Evolutionary conservation across 1,140 invertebrate genomes (phyloP).

Genomic region (Metopolophium dirhodum): DNA sequence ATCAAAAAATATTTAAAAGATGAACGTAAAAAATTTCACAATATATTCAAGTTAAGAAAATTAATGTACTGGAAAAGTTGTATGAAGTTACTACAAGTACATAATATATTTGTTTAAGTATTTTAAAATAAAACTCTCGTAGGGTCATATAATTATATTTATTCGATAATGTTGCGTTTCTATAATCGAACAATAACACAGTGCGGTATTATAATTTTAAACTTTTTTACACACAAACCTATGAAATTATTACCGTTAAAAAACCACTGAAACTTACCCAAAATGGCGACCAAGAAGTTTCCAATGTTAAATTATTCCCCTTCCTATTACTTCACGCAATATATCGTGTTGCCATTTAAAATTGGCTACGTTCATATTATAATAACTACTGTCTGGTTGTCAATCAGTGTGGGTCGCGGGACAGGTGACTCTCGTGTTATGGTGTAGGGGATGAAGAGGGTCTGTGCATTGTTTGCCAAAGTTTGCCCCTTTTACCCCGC

Average conservation of each 20-base stretch:
- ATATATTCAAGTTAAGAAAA: background rate
- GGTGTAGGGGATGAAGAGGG: background rate
- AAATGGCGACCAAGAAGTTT: constrained; percentile 12
- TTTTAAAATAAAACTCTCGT: background rate
- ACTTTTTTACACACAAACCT: background rate
- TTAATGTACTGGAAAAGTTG: background rate
- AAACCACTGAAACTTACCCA: background rate
- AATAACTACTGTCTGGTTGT: constrained; percentile 43
- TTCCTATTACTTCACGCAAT: constrained; percentile 44
- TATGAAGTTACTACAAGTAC: background rate
- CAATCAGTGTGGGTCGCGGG: constrained; percentile 35
- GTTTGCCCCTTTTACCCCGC: constrained; percentile 14
- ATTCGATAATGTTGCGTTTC: background rate
- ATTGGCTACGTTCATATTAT: constrained; percentile 22
- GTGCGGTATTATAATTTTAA: background rate
- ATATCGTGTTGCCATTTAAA: constrained; percentile 52
- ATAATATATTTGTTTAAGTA: background rate
- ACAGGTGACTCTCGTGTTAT: constrained; percentile 35
- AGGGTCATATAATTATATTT: background rate
- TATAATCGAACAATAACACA: background rate
- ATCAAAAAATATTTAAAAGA: background rate
- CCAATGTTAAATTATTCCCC: background rate
- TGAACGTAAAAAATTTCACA: background rate
- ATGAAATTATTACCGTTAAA: background rate
- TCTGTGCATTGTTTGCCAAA: constrained; percentile 54